Conservation (phyloP, 1,140 invertebrate genomes). For the Trichonephila inaurata region DNA sequence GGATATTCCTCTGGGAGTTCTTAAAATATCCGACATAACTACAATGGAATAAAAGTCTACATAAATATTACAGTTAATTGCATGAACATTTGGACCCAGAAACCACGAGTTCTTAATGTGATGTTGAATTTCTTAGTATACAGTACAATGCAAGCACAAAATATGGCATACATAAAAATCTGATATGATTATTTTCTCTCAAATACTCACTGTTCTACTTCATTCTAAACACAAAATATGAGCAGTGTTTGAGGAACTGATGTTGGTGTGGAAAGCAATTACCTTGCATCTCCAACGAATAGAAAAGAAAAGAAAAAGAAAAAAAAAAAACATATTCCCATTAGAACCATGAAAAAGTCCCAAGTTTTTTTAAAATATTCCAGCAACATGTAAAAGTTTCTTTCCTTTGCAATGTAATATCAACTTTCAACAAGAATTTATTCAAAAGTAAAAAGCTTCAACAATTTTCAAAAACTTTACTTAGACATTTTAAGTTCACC, state of each 20-base stretch:
- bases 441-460: constrained; percentile 45
- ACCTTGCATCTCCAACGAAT: constrained; percentile 14
- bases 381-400: constrained; percentile 14
- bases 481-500: constrained; percentile 48
- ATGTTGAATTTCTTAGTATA: constrained; percentile 37
- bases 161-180: constrained; percentile 72
- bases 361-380: not conserved
- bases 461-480: constrained; percentile 61
- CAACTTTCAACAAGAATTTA: constrained; percentile 68
- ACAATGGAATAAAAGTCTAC: not conserved
- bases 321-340: constrained; percentile 27
- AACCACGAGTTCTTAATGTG: constrained; percentile 55
- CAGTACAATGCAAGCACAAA: constrained; percentile 73
- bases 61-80: constrained; percentile 25
- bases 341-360: not conserved
- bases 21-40: not conserved
- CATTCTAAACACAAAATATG: constrained; percentile 63
- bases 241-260: constrained; percentile 74
- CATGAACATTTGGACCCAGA: constrained; percentile 70
- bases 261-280: constrained; percentile 7
- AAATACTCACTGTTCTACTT: constrained; percentile 42
- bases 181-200: constrained; percentile 73
- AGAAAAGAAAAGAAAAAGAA: constrained; percentile 13
- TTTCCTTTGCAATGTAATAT: constrained; percentile 30
- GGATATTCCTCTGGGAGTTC: not conserved